Evolutionary conservation across 2,797 vertebrate species (phyloP), one percentile per base, ranked within the genome.

Genomic region (Melanotaenia nigrans): DNA sequence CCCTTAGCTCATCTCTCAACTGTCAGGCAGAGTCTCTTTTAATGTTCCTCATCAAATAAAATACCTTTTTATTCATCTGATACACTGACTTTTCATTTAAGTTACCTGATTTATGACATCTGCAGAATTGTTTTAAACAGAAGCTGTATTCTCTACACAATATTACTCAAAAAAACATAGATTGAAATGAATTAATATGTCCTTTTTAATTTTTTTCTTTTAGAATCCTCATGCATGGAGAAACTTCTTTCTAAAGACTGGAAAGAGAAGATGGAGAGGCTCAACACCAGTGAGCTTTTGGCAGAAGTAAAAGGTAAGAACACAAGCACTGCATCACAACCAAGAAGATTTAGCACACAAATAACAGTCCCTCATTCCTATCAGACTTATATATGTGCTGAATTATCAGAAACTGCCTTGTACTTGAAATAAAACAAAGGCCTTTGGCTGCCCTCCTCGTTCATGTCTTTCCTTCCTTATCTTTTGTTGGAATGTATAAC

Each of bases 231-330:
- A 72, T 98, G 97, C 87, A 95, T 97, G 95, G 97, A 98, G 91
- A 97, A 95, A 71, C 95, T 98, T 84, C 96, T 98, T 85, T 97
- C 97, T 85, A 98, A 98, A 94, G 97, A 98, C 88, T 98, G 97
- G 97, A 98, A 98, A 84, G 97, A 98, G 90, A 97, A 97, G 92
- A 98, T 98, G 97, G 97, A 97, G 88, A 95, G 96, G 90, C 92
- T 98, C 85, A 97, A 98, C 90, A 96, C 97, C 61, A 97, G 95
- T 72, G 96, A 98, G 89, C 95, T 98, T 75, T 94, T 98, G 75
- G 96, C 96, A 90, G 97, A 98, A 93, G 97, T 98, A 81, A 97
- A 98, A 97, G 97, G 97, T 98, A 96, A 63, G 86, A 73, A 33
- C 51, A 49, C 51, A 73, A 35, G 7, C 25, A 25, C 33, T 40